Conservation (phyloP, 2,797 vertebrate genomes). For the Steatocranus sp. region DNA sequence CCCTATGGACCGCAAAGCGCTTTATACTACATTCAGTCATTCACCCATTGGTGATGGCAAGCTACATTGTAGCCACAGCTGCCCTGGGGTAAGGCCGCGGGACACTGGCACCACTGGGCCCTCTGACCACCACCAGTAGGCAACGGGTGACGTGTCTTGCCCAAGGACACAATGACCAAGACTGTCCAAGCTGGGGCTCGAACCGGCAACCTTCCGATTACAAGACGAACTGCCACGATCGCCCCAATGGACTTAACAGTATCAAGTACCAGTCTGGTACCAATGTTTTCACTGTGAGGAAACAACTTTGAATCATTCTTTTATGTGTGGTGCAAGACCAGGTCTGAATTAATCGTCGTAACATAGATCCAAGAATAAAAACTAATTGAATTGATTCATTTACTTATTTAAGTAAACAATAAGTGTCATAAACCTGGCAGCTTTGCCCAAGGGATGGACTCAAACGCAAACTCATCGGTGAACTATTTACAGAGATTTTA, state of each 20-base stretch:
- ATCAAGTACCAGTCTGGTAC: neutral
- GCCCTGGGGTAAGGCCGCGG: accelerated
- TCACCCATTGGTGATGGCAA: neutral
- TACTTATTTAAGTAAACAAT: neutral
- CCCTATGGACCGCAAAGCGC: accelerated
- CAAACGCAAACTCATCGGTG: accelerated
- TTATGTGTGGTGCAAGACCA: neutral
- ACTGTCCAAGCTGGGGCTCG: accelerated
- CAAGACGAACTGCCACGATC: accelerated
- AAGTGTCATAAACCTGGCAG: neutral
- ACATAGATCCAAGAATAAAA: neutral
- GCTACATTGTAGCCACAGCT: accelerated
- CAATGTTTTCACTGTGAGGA: neutral
- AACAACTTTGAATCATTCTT: neutral
- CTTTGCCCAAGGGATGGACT: neutral
- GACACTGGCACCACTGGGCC: accelerated
- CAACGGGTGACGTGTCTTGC: accelerated
- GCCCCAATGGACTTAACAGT: accelerated
- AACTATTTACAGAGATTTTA: neutral
- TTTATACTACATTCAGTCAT: neutral
- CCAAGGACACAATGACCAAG: neutral
- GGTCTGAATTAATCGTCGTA: neutral
- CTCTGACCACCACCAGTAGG: neutral
- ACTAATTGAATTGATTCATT: neutral
- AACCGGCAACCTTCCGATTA: accelerated